A percentile compares a stretch with the other conserved stretches of the same genome.
Evolutionary conservation across 2,113 vertebrate genomes (phyloP).

Genomic region (Pagrus major): DNA sequence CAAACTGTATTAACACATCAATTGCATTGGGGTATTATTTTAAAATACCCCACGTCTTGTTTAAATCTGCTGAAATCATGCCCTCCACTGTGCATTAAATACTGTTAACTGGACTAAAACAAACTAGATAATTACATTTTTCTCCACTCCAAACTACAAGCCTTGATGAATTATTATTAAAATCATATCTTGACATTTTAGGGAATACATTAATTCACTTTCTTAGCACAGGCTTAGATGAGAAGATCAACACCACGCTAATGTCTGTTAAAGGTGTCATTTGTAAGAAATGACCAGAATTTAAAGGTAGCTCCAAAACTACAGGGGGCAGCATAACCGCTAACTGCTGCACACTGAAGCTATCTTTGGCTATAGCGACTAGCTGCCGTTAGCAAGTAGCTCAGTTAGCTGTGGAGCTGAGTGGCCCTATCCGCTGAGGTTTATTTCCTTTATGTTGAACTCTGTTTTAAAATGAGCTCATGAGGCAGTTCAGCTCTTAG

Average conservation of each 20-base stretch:
- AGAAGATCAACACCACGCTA: background rate
- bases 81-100: background rate
- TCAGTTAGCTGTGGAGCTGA: too few species aligned
- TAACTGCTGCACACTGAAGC: too few species aligned
- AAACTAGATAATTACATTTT: background rate
- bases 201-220: background rate
- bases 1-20: background rate
- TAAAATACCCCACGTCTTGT: slow-evolving; percentile 1
- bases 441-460: too few species aligned
- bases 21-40: background rate
- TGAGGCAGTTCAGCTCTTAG: too few species aligned
- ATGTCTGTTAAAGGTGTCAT: too few species aligned
- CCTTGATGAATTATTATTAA: slow-evolving; percentile 16
- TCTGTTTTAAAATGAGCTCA: too few species aligned
- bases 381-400: too few species aligned
- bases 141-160: slow-evolving; percentile 10
- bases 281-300: too few species aligned
- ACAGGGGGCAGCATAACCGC: too few species aligned
- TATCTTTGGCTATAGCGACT: too few species aligned
- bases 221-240: background rate
- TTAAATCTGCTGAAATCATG: slow-evolving; percentile 5
- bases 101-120: background rate
- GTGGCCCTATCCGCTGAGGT: too few species aligned
- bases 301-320: too few species aligned
- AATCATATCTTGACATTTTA: slow-evolving; percentile 12